A percentile compares a stretch with the other conserved stretches of the same genome.
Evolutionary conservation across 2,797 vertebrate species (phyloP).

Genomic region (Moxostoma hubbsi): DNA sequence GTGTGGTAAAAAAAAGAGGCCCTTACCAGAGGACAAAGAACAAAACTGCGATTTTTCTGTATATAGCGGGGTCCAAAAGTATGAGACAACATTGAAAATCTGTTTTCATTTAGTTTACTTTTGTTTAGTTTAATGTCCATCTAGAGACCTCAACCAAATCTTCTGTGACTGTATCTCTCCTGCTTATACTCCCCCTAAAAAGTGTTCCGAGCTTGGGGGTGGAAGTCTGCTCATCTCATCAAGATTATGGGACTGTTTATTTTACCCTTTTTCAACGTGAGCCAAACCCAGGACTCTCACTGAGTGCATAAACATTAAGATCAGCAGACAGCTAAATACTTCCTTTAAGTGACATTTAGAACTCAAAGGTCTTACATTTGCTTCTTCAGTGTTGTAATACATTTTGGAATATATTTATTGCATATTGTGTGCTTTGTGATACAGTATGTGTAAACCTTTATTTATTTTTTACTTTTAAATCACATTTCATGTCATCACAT

Average conservation of each 20-base stretch:
- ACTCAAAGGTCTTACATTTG: constrained; percentile 9
- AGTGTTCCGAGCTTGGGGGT: background rate
- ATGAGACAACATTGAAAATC: no score
- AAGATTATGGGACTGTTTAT: constrained; percentile 4
- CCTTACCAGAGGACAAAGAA: no score
- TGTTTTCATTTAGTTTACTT: no score
- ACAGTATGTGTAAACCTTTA: background rate
- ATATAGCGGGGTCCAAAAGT: no score
- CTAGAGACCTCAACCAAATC: background rate
- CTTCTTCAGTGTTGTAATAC: background rate
- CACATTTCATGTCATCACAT: background rate
- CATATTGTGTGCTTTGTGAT: constrained; percentile 15
- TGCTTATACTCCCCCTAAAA: background rate
- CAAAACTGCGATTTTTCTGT: no score
- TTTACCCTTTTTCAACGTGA: background rate
- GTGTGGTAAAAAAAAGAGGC: no score
- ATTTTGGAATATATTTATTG: background rate
- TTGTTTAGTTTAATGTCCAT: background rate
- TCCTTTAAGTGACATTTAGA: constrained; percentile 5
- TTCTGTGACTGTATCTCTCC: background rate
- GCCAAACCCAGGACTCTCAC: constrained; percentile 11
- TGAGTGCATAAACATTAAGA: constrained; percentile 27
- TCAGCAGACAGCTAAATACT: background rate
- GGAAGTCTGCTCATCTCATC: constrained; percentile 41
- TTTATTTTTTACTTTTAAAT: background rate